A percentile compares a stretch with the other conserved stretches of the same genome.
Conservation (phyloP, 2,113 vertebrate species). For the Cromileptes altivelis region DNA sequence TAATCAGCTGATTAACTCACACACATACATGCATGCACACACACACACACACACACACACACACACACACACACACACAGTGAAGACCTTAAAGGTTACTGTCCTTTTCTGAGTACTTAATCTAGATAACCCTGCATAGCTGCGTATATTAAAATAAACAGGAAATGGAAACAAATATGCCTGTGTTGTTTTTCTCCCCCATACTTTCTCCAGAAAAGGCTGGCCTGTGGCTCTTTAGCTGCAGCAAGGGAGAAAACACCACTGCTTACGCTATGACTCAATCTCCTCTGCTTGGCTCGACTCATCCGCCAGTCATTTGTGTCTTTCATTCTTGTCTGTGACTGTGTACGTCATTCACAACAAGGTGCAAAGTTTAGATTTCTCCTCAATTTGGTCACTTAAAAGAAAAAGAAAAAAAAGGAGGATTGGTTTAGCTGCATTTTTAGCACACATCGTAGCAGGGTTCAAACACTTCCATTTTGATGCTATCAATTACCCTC, state of each 20-base stretch:
- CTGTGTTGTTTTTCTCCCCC: constrained; percentile 36
- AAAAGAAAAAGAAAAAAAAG: constrained; percentile 6
- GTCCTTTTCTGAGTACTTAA: constrained; percentile 48
- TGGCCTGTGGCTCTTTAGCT: constrained; percentile 40
- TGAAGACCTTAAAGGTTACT: constrained; percentile 71
- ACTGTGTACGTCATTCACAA: constrained; percentile 30
- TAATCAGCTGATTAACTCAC: constrained; percentile 76
- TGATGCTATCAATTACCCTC: constrained; percentile 84
- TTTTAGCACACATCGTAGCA: constrained; percentile 65
- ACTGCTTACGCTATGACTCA: constrained; percentile 49
- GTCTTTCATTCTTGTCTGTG: constrained; percentile 31
- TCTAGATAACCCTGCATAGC: constrained; percentile 44
- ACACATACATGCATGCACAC: constrained; percentile 9
- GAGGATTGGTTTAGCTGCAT: constrained; percentile 41
- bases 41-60: constrained; percentile 26
- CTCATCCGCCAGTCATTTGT: constrained; percentile 53
- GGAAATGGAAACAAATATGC: constrained; percentile 68
- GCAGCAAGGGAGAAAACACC: constrained; percentile 32
- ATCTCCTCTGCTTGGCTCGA: constrained; percentile 39
- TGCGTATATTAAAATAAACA: constrained; percentile 58
- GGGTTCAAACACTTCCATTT: constrained; percentile 81
- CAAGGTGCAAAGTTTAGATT: constrained; percentile 14
- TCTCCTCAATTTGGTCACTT: constrained; percentile 17
- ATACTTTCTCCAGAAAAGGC: constrained; percentile 34
- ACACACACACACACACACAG: constrained; percentile 16